Conservation (phyloP, 2,888 invertebrate species). For the Norana najaformis region DNA sequence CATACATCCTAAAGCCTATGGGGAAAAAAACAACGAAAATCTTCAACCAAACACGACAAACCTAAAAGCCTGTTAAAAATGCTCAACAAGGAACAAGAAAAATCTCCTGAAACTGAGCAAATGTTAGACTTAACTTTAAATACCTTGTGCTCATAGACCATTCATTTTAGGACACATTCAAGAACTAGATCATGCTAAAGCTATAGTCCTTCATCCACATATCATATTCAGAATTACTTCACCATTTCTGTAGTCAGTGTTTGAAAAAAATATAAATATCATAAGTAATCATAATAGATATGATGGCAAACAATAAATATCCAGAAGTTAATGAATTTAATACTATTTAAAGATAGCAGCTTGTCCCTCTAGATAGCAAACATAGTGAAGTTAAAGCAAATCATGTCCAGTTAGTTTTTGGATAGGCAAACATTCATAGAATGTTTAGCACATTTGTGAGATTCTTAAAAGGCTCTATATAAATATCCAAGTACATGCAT, state of each 20-base stretch:
- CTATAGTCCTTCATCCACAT: background rate
- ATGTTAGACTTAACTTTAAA: background rate
- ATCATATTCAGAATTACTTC: background rate
- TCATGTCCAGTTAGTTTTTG: background rate
- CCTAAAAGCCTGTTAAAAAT: background rate
- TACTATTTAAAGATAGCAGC: background rate
- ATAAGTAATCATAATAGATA: conserved; percentile 1
- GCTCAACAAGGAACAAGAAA: background rate
- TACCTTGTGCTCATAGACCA: background rate
- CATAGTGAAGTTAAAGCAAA: background rate
- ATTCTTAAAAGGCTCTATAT: too few relatives aligned
- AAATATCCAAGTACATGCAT: too few relatives aligned
- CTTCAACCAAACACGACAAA: background rate
- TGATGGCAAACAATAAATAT: background rate
- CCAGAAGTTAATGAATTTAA: background rate
- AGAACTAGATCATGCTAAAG: background rate
- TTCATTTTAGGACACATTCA: background rate
- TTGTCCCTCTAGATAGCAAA: background rate
- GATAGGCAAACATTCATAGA: background rate
- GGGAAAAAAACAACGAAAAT: conserved; percentile 43
- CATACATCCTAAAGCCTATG: conserved; percentile 82
- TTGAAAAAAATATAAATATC: background rate
- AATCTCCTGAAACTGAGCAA: background rate
- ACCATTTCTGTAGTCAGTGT: background rate
- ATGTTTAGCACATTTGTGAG: too few relatives aligned